Percentiles rank a stretch among this genome's conserved stretches.
Conservation (phyloP, 2,888 invertebrate genomes). For the Pteria penguin region DNA sequence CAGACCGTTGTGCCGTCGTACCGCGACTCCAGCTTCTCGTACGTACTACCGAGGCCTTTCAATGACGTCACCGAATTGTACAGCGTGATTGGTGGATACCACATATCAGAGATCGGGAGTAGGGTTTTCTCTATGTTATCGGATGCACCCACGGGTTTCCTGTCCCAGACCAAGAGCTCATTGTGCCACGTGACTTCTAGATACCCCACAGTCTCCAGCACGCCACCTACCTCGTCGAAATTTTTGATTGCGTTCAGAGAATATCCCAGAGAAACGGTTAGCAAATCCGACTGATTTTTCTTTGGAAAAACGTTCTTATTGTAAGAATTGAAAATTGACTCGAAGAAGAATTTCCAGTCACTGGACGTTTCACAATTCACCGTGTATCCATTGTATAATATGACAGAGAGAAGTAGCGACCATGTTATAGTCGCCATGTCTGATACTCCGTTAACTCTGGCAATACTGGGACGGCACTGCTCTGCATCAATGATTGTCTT, state of each 20-base stretch:
- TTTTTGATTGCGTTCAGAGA: conserved; percentile 45
- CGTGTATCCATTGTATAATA: background rate
- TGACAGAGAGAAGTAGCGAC: background rate
- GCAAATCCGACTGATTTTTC: conserved; percentile 7
- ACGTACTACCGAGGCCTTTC: conserved; percentile 18
- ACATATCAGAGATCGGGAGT: conserved; percentile 30
- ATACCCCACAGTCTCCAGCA: conserved; percentile 43
- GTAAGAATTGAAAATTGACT: conserved; percentile 25
- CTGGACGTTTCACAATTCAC: background rate
- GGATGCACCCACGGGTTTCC: conserved; percentile 20
- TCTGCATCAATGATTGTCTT: too few species aligned
- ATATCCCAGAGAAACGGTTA: conserved; percentile 17
- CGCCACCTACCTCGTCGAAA: conserved; percentile 48
- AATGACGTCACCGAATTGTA: conserved; percentile 28
- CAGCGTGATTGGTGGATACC: conserved; percentile 34
- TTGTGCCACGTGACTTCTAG: conserved; percentile 49
- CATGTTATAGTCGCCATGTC: background rate
- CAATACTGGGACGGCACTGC: too few species aligned
- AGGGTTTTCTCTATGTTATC: conserved; percentile 20
- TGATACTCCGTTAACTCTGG: too few species aligned
- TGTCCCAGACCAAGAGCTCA: conserved; percentile 45
- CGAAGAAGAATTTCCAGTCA: conserved; percentile 36
- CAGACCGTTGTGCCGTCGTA: conserved; percentile 18
- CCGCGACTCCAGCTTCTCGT: conserved; percentile 20
- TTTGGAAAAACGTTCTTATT: conserved; percentile 28